Evolutionary conservation across 2,888 invertebrate genomes (phyloP).

Genomic region (Stenoptilia bipunctidactyla): DNA sequence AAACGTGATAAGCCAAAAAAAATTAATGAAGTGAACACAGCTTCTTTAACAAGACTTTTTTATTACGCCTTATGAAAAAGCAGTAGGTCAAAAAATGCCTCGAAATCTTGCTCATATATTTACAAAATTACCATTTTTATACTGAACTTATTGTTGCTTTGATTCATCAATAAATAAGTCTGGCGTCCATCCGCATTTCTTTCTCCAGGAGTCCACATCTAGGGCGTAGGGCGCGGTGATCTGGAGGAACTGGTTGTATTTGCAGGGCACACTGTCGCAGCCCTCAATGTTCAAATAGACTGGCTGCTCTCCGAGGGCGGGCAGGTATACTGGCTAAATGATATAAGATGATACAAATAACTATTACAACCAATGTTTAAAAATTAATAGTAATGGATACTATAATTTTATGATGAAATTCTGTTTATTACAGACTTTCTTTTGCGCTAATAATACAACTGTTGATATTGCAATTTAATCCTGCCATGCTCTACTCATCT

Average conservation of each 20-base stretch:
- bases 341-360: not conserved
- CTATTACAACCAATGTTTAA: not conserved
- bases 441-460: no score
- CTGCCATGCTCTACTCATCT: no score
- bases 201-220: slow-evolving; percentile 25
- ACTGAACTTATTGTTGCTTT: no score
- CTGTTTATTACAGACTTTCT: no score
- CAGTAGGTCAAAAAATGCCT: no score
- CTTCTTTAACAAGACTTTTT: no score
- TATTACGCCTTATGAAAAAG: no score
- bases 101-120: no score
- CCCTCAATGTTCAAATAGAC: slow-evolving; percentile 23
- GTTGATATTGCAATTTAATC: not conserved
- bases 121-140: no score
- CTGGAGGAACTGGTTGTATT: slow-evolving; percentile 19
- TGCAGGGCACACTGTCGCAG: slow-evolving; percentile 22
- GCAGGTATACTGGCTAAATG: slow-evolving; percentile 27
- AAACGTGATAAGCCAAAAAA: no score
- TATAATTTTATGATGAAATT: no score
- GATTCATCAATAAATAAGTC: slow-evolving; percentile 21
- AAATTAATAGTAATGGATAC: not conserved
- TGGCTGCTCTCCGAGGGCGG: slow-evolving; percentile 18
- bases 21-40: no score
- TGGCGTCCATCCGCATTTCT: slow-evolving; percentile 21
- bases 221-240: slow-evolving; percentile 20